Conservation (phyloP, 2,888 invertebrate genomes). For the Invenusta paracnida region DNA sequence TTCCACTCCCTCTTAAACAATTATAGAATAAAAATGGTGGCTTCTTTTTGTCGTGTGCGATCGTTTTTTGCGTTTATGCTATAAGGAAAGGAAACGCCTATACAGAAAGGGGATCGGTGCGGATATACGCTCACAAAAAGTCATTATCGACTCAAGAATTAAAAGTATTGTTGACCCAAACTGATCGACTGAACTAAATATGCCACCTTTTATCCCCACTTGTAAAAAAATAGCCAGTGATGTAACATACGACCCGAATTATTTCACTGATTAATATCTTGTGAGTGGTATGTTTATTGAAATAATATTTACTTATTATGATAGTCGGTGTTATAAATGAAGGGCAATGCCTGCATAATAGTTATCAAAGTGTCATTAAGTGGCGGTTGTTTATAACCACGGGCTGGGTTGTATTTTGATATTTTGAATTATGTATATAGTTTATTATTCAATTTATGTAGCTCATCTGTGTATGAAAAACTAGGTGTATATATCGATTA, state of each 20-base stretch:
- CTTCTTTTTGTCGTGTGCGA: background rate
- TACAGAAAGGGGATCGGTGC: background rate
- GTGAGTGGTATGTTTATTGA: background rate
- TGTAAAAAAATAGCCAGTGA: too few relatives aligned
- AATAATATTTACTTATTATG: background rate
- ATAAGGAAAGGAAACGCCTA: background rate
- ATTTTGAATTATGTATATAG: too few relatives aligned
- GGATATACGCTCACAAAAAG: background rate
- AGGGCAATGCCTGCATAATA: too few relatives aligned
- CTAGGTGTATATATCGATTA: background rate
- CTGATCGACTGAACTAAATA: background rate
- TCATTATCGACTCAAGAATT: background rate
- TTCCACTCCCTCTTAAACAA: too few relatives aligned
- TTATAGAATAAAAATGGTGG: background rate
- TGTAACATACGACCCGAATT: too few relatives aligned
- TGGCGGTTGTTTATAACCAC: background rate
- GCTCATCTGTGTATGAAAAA: too few relatives aligned
- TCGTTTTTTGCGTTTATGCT: background rate
- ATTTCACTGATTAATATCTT: too few relatives aligned
- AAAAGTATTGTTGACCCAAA: background rate
- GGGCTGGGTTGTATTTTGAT: too few relatives aligned
- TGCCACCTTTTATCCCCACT: background rate
- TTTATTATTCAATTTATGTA: too few relatives aligned
- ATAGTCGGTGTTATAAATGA: too few relatives aligned
- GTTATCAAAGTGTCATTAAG: background rate